A percentile compares a stretch with the other conserved stretches of the same genome.
phyloP scores from a whole-genome alignment of 2,797 vertebrate species.

The Monodelphis domestica region DNA sequence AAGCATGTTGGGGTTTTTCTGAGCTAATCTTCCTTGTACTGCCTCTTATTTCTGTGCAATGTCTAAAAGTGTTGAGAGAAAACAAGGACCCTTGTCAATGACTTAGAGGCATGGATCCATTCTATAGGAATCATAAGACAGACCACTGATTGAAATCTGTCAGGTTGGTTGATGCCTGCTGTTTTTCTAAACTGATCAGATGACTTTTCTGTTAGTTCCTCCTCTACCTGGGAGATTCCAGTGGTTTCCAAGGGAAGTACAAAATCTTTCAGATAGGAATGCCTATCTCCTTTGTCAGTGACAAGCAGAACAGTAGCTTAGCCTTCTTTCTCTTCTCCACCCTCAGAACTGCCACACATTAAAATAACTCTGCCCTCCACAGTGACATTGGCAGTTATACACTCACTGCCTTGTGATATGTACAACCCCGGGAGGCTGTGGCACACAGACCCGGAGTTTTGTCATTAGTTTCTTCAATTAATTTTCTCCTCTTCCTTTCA shows the following conservation, averaged over 20 bases:
- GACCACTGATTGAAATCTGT: not conserved
- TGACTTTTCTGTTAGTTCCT: conserved; percentile 8
- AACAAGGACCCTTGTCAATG: not conserved
- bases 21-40: not conserved
- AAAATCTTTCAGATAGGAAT: conserved; percentile 8
- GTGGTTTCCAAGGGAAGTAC: not conserved
- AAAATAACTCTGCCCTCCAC: not conserved
- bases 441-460: not conserved
- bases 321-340: conserved; percentile 23
- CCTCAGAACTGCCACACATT: conserved; percentile 3
- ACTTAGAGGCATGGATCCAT: fast-evolving
- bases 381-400: not conserved
- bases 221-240: not conserved
- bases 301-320: not conserved
- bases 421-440: not conserved
- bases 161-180: not conserved
- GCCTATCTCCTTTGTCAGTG: not conserved
- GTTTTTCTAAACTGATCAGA: not conserved
- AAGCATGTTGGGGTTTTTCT: not conserved
- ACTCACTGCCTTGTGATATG: not conserved
- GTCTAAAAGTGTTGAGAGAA: not conserved
- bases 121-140: not conserved
- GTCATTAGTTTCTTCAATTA: conserved; percentile 24
- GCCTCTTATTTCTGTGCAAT: not conserved
- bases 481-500: not conserved